A percentile compares a stretch with the other conserved stretches of the same genome.
Conservation (phyloP, 2,888 invertebrate genomes). For the Tolmerus cingulatus region DNA sequence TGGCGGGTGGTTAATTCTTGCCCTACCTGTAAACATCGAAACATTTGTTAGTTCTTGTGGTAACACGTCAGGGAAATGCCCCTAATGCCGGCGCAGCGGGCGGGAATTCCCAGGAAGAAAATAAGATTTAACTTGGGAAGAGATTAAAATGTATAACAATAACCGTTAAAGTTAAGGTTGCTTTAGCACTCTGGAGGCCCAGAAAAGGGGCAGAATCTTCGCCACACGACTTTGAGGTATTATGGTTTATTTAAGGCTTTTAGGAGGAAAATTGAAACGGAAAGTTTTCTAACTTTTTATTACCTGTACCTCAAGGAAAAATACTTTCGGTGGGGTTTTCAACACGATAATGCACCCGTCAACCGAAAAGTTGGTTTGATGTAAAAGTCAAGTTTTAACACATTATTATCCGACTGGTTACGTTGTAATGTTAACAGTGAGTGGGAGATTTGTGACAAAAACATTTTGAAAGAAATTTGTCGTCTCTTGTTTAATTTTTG, state of each 20-base stretch:
- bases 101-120: background rate
- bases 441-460: background rate
- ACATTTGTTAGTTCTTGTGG: background rate
- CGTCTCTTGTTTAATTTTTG: background rate
- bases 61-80: background rate
- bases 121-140: background rate
- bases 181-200: background rate
- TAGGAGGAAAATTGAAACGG: background rate
- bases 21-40: background rate
- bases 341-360: background rate
- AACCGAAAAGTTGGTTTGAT: background rate
- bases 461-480: background rate
- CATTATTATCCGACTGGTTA: background rate
- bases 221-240: background rate
- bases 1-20: background rate
- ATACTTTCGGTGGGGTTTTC: background rate
- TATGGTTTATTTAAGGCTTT: background rate
- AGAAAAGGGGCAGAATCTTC: background rate
- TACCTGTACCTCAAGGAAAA: background rate
- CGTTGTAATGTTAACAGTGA: background rate
- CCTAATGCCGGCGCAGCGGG: background rate
- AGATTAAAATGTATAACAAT: background rate
- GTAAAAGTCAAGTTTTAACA: background rate
- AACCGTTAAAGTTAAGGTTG: background rate
- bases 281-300: background rate